Base-by-base conservation (phyloP, 1,140 invertebrate species). In the Oncopeltus fasciatus region DNA sequence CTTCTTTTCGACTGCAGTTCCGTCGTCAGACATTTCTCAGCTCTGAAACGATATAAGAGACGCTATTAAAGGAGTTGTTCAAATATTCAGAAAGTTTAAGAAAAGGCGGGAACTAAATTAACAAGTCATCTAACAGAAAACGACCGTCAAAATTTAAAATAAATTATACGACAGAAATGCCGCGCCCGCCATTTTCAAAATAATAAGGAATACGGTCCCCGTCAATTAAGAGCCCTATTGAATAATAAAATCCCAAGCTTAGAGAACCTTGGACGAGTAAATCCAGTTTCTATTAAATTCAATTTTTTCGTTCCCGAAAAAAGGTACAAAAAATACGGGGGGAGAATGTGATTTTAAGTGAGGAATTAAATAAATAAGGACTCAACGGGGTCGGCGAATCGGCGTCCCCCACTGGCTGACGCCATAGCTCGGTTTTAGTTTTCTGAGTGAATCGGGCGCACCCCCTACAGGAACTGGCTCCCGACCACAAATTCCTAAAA, bases 21-120 rank as follows among this genome's bases (percentile, higher is more conserved):
- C 64, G 49, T 65, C 64, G 53, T 65, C 64, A 29, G 64, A 63
- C 65, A 66, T 66, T 33, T n/a, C n/a, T n/a, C n/a, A n/a, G n/a
- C n/a, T n/a, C n/a, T n/a, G n/a, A n/a, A n/a, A n/a, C n/a, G n/a
- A n/a, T n/a, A n/a, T n/a, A n/a, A n/a, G n/a, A n/a, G n/a, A n/a
- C n/a, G n/a, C n/a, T n/a, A n/a, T n/a, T n/a, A n/a, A n/a, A n/a
- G n/a, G n/a, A n/a, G n/a, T n/a, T n/a, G n/a, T n/a, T n/a, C n/a
- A n/a, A n/a, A n/a, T n/a, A n/a, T n/a, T n/a, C n/a, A n/a, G n/a
- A n/a, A n/a, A n/a, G n/a, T n/a, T n/a, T n/a, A n/a, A n/a, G n/a
- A n/a, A n/a, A n/a, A n/a, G n/a, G n/a, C n/a, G n/a, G 2, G 20
- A 44, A 8, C 3, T 9, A 31, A 51, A 27, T 21, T 14, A 24